Base-by-base conservation (phyloP, 2,113 vertebrate genomes). In the Holacanthus passer region DNA sequence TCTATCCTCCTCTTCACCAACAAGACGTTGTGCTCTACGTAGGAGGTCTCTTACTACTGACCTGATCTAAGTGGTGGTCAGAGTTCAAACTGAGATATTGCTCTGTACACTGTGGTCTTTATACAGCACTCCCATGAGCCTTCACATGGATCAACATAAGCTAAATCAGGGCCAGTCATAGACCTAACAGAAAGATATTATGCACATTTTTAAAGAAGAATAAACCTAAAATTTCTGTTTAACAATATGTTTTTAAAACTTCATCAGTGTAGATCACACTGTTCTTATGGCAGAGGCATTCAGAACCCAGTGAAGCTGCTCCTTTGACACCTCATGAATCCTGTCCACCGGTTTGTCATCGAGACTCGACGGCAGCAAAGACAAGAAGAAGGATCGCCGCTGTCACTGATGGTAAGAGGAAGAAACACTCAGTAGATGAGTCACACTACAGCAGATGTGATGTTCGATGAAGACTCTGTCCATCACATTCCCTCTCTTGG, bases 381-480 rank as follows among this genome's bases (percentile, higher is more conserved):
- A 60, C 3, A 2, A 59, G 74, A 0, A 20, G n/a, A 56, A 16
- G 65, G 45, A 71, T 66, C 2, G 37, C 59, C 14, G n/a, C 35
- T 14, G 20, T 79, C 65, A 65, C 77, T 27, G 58, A 62, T 22
- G 22, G 69, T 31, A 27, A 41, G 24, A 62, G 14, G 13, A 20
- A 71, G 52, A 81, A 47, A 60, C 22, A 48, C 13, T 37, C n/a
- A 72, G 66, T 11, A 5, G 67, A 77, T 43, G 66, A 85, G 55
- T 62, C 0, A 3, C 19, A 3, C 55, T 29, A 41, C 47, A 58
- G 58, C 47, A 68, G 48, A 56, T 8, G 22, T 4, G 12, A 78
- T 68, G 39, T 32, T 74, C 79, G 79, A 75, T 79, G 59, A 82
- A 75, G 50, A 50, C n/a, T 62, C 22, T 12, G 60, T 7, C 27